Conservation (phyloP, 2,888 invertebrate species). For the Augochlorella aurata region DNA sequence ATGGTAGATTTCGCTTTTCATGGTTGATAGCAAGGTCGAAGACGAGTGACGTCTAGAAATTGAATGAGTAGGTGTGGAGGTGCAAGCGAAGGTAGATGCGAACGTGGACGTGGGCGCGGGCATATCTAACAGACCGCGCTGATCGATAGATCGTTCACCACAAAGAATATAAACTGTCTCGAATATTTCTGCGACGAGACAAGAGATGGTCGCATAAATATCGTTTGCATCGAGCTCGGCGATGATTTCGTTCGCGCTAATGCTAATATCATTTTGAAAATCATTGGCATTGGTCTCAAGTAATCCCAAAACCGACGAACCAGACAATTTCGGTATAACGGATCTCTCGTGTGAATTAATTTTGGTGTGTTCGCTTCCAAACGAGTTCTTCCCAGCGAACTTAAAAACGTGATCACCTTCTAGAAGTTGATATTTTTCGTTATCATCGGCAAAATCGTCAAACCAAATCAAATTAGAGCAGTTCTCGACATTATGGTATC, state of each 20-base stretch:
- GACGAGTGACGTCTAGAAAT: neutral
- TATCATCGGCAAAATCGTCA: neutral
- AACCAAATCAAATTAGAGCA: constrained; percentile 41
- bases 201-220: constrained; percentile 20
- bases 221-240: constrained; percentile 65
- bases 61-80: neutral
- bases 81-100: too few relatives aligned
- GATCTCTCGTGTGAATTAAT: constrained; percentile 63
- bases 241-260: constrained; percentile 75
- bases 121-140: neutral
- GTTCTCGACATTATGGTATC: constrained; percentile 2
- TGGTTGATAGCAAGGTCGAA: neutral
- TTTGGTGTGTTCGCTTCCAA: neutral
- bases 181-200: constrained; percentile 26
- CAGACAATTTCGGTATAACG: constrained; percentile 73
- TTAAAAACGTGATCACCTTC: too few relatives aligned
- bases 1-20: neutral
- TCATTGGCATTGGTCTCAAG: constrained; percentile 68
- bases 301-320: constrained; percentile 66
- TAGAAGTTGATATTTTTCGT: constrained; percentile 1
- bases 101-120: neutral
- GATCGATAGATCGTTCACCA: neutral
- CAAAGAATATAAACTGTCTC: constrained; percentile 21
- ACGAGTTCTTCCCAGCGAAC: too few relatives aligned
- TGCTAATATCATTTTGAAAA: constrained; percentile 74